Percentiles rank a stretch among this genome's conserved stretches.
Conservation (phyloP, 2,888 invertebrate species). For the Eupeodes latifasciatus region DNA sequence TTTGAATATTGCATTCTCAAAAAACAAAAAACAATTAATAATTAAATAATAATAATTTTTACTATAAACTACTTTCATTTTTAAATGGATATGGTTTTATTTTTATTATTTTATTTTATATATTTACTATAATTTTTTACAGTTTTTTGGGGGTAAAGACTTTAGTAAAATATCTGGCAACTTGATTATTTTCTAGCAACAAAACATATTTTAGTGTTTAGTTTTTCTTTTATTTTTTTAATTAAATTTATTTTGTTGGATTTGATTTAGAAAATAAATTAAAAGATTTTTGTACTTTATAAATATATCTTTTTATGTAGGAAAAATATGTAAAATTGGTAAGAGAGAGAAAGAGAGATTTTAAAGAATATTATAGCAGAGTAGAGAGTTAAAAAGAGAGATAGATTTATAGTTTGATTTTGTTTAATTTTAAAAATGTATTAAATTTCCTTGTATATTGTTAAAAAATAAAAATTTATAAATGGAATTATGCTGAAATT, state of each 20-base stretch:
- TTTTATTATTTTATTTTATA: constrained; percentile 21
- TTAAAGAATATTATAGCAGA: constrained; percentile 18
- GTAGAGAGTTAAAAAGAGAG: constrained; percentile 5
- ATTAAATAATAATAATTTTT: constrained; percentile 35
- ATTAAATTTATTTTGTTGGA: neutral
- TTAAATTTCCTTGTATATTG: constrained; percentile 48
- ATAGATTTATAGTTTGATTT: constrained; percentile 4
- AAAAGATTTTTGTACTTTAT: constrained; percentile 66
- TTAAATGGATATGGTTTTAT: constrained; percentile 65
- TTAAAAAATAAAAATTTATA: constrained; percentile 38
- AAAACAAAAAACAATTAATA: constrained; percentile 18
- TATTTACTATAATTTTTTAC: constrained; percentile 37
- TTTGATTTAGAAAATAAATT: constrained; percentile 5
- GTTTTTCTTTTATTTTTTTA: neutral
- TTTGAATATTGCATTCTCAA: constrained; percentile 35
- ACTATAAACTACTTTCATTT: constrained; percentile 47
- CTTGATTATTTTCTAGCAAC: constrained; percentile 54
- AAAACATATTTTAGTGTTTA: constrained; percentile 7
- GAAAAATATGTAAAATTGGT: constrained; percentile 52
- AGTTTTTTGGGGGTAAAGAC: constrained; percentile 24
- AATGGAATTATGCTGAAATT: constrained; percentile 53
- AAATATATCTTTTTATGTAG: constrained; percentile 28
- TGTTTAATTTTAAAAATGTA: constrained; percentile 8
- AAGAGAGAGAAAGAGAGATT: constrained; percentile 37
- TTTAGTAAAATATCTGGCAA: constrained; percentile 57